Conservation (phyloP, 2,113 vertebrate species). For the Spea multiplicata region DNA sequence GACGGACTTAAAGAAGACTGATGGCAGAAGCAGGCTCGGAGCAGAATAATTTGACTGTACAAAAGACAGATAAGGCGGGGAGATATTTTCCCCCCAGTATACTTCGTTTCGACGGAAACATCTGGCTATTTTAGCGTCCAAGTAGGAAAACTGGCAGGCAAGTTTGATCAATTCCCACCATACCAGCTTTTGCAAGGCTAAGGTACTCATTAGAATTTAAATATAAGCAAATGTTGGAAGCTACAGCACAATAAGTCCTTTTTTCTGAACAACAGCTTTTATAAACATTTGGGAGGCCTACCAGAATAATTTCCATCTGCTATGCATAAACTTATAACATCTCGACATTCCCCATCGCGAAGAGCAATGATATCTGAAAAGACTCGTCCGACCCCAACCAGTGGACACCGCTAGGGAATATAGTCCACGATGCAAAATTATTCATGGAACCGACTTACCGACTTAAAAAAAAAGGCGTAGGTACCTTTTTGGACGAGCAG, state of each 20-base stretch:
- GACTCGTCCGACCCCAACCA: constrained; percentile 12
- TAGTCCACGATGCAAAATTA: too few relatives aligned
- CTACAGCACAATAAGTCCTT: constrained; percentile 19
- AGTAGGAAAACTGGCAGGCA: constrained; percentile 25
- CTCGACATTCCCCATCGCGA: constrained; percentile 17
- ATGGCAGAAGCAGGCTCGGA: too few relatives aligned
- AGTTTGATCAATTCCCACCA: constrained; percentile 20
- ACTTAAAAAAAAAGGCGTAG: background rate
- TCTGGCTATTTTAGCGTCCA: constrained; percentile 22
- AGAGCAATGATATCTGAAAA: constrained; percentile 19
- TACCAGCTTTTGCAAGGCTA: constrained; percentile 21
- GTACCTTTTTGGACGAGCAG: background rate
- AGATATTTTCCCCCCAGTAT: constrained; percentile 19
- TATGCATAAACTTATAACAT: constrained; percentile 30
- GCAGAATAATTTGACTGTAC: too few relatives aligned
- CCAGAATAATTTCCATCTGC: constrained; percentile 38
- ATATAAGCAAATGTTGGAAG: constrained; percentile 35
- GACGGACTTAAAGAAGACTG: too few relatives aligned
- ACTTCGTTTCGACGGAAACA: constrained; percentile 24
- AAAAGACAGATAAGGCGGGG: too few relatives aligned
- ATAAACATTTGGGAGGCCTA: constrained; percentile 33
- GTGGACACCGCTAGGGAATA: constrained; percentile 1
- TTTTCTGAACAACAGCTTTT: constrained; percentile 21
- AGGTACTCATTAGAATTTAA: constrained; percentile 39
- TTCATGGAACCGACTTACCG: background rate